These are phyloP conservation scores for Malaclemys terrapin DNA, from an alignment of 2,113 vertebrate species.

Conservation along the genomic window DNA sequence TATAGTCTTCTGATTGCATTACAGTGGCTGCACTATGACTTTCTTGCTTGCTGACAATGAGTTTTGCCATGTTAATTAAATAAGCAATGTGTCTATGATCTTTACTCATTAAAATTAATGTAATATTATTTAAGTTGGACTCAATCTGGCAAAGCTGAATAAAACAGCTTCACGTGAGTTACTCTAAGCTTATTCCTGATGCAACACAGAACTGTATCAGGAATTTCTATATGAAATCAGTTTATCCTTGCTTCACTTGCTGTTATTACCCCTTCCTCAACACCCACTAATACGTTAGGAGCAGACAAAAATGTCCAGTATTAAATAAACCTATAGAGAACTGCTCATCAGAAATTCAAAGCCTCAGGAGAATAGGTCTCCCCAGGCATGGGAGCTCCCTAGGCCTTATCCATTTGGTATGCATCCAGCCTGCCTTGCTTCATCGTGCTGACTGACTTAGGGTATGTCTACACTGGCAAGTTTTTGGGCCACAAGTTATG, in stretches of 20 bases:
- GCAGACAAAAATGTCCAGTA: not conserved
- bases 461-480: too few species aligned
- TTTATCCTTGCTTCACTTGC: conserved; percentile 54
- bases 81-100: conserved; percentile 55
- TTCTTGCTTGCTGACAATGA: conserved; percentile 48
- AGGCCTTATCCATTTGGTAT: not conserved
- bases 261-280: conserved; percentile 15
- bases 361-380: not conserved
- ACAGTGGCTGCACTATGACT: conserved; percentile 6
- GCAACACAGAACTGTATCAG: conserved; percentile 34
- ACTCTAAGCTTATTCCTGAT: conserved; percentile 16
- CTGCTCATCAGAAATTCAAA: not conserved
- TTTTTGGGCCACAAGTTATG: too few species aligned
- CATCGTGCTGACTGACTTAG: too few species aligned
- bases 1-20: conserved; percentile 58
- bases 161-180: not conserved
- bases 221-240: conserved; percentile 50
- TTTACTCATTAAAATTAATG: conserved; percentile 71
- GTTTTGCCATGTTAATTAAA: conserved; percentile 65
- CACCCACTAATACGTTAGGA: not conserved
- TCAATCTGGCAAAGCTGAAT: not conserved
- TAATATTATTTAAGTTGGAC: conserved; percentile 44
- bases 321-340: not conserved
- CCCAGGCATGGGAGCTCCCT: rapidly evolving
- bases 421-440: not conserved